Conservation (phyloP, 2,797 vertebrate genomes). For the Limnodromus scolopaceus region DNA sequence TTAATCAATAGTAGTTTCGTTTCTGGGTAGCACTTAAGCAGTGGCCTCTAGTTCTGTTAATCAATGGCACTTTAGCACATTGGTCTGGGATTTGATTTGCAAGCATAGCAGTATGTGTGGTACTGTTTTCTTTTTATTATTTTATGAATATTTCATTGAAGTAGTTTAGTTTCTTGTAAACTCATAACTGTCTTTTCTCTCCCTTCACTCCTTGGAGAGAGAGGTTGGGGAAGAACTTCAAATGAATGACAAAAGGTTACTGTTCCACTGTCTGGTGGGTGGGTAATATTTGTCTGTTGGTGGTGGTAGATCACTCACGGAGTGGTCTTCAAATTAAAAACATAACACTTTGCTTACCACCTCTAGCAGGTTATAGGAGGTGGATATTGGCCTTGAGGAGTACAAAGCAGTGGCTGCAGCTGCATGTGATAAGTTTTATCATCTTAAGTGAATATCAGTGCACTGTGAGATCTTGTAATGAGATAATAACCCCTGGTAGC, state of each 20-base stretch:
- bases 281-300: neutral
- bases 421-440: neutral
- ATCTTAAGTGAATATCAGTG: neutral
- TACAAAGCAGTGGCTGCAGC: neutral
- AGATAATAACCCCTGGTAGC: neutral
- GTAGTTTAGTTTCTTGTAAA: too few species aligned
- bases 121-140: too few species aligned
- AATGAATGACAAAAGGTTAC: neutral
- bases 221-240: neutral
- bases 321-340: neutral
- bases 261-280: neutral
- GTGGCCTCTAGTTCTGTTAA: neutral
- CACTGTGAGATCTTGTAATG: neutral
- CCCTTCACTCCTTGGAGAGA: too few species aligned
- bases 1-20: neutral
- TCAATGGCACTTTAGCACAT: neutral
- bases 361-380: neutral
- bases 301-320: neutral
- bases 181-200: too few species aligned
- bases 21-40: neutral
- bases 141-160: too few species aligned
- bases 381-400: neutral
- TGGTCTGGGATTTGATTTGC: neutral
- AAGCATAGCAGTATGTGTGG: rapidly evolving
- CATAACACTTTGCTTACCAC: neutral